Evolutionary conservation across 2,797 vertebrate genomes (phyloP), one percentile per base, ranked within the genome.

Genomic region (Danio tinwini): DNA sequence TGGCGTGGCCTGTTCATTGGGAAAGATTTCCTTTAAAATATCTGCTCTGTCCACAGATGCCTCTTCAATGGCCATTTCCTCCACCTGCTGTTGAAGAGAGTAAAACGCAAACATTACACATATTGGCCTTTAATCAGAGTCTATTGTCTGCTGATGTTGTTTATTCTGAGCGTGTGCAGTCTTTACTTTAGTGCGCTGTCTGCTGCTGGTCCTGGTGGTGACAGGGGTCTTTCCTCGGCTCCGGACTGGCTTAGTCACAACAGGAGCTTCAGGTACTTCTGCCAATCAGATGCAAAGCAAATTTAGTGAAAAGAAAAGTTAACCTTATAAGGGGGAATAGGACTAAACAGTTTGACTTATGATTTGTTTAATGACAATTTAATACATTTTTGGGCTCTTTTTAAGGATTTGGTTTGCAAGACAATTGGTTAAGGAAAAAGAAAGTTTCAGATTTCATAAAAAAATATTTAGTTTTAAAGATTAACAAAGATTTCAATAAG

Each of bases 1-100:
- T 58, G 97, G 96, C 76, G 95, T 96, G 56, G 87, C 91, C 78
- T 84, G 71, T 86, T 97, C 93, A 67, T 92, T 92, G 21, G 94
- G 93, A 80, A 95, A 96, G 88, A 96, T 90, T 88, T 98, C 95
- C 89, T 96, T 96, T 81, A 97, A 93, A 86, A 96, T 87, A 29
- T 97, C 94, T 81, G 67, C 40, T 17, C 76, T 12, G n/a, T 84
- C 83, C 39, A 74, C 6, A 17, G 81, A 40, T 7, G 76, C 29
- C n/a, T 72, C 58, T 21, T 87, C 84, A 2, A 89, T 94, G 45
- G 90, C 94, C 85, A 64, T 69, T 11, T 98, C 97, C 89, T 94
- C 93, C 86, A 96, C 93, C 97, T 98, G 87, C 19, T 63, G 19
- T 55, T 77, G 42, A 83, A n/a, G 5, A 49, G 19, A 59, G 9